phyloP scores from a whole-genome alignment of 2,797 vertebrate species.

The Poeciliopsis infans region DNA sequence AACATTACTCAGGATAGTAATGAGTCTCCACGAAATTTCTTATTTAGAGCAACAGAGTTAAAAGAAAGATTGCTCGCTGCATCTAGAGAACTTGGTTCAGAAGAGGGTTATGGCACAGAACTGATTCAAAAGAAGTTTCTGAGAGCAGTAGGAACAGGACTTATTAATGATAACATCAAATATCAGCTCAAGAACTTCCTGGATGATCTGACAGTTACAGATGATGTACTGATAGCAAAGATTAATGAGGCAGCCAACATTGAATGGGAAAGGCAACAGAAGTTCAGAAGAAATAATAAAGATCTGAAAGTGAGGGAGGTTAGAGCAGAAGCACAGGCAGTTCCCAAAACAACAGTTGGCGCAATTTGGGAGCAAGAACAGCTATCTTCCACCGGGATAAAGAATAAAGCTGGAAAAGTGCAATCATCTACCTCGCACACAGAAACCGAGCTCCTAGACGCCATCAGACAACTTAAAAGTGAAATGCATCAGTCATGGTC shows the following conservation, averaged over 20 bases:
- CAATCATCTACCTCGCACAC: neutral
- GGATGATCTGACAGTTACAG: conserved; percentile 24
- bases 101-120: conserved; percentile 27
- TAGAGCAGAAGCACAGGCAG: neutral
- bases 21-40: conserved; percentile 37
- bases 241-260: conserved; percentile 30
- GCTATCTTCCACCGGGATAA: neutral
- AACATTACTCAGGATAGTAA: neutral
- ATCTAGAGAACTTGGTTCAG: conserved; percentile 8
- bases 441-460: conserved; percentile 13
- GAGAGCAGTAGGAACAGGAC: conserved; percentile 19
- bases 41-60: conserved; percentile 33
- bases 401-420: neutral
- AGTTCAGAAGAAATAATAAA: conserved; percentile 18
- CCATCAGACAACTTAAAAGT: conserved; percentile 18
- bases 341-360: neutral
- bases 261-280: conserved; percentile 32
- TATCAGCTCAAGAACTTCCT: conserved; percentile 32
- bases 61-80: conserved; percentile 31
- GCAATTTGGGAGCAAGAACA: conserved; percentile 1
- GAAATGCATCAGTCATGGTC: neutral
- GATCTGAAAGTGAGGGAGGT: conserved; percentile 14
- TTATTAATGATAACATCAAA: conserved; percentile 37
- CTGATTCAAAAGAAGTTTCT: conserved; percentile 45
- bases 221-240: conserved; percentile 39